Conservation (phyloP, 1,140 invertebrate species). For the Drosophila tropicalis region DNA sequence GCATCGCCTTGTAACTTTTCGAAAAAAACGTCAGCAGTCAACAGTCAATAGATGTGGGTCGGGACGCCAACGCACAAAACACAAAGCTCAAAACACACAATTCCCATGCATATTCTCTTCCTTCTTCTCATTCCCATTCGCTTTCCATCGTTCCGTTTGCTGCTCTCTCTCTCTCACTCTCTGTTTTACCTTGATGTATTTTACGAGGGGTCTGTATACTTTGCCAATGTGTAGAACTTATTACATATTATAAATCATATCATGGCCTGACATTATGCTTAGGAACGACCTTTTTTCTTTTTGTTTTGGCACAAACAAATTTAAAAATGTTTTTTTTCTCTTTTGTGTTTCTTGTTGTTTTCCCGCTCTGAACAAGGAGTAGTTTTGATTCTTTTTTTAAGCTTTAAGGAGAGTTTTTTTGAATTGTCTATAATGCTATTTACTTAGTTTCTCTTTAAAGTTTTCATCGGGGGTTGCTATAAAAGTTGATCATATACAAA, state of each 20-base stretch:
- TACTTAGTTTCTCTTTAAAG: neutral
- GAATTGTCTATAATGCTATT: too few relatives aligned
- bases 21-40: constrained; percentile 14
- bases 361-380: too few relatives aligned
- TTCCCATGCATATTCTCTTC: constrained; percentile 54
- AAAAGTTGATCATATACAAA: too few relatives aligned
- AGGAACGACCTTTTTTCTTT: constrained; percentile 47
- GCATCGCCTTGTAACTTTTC: neutral
- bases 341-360: neutral
- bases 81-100: constrained; percentile 39
- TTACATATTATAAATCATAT: constrained; percentile 80
- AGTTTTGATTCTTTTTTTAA: neutral
- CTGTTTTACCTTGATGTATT: constrained; percentile 57
- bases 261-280: constrained; percentile 73
- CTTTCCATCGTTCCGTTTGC: neutral
- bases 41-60: constrained; percentile 30
- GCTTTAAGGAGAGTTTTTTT: too few relatives aligned
- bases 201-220: constrained; percentile 28
- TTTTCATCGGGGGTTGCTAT: neutral
- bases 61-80: constrained; percentile 35
- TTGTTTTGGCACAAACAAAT: constrained; percentile 46
- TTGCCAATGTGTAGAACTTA: constrained; percentile 68
- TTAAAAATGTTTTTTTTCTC: constrained; percentile 25
- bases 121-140: neutral
- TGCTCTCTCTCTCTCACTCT: neutral